These are phyloP conservation scores for Paracyclopina nana DNA, from an alignment of 1,140 invertebrate species.

Conservation along the genomic window DNA sequence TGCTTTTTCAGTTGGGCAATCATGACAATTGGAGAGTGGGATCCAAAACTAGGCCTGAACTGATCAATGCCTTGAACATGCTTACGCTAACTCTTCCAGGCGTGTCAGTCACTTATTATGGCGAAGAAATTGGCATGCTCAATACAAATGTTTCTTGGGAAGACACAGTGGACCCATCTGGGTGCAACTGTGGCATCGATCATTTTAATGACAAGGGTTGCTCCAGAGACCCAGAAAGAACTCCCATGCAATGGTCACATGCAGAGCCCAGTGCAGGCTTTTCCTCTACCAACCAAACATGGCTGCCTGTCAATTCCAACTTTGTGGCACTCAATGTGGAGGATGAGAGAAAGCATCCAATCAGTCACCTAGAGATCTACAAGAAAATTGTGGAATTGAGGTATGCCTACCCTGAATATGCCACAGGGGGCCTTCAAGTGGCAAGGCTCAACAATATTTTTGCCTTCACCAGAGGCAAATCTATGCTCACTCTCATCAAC, in stretches of 20 bases:
- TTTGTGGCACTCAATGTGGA: background rate
- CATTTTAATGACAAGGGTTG: constrained; percentile 25
- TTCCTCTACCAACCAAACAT: background rate
- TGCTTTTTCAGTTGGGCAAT: constrained; percentile 38
- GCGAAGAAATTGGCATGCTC: constrained; percentile 58
- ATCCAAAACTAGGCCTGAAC: constrained; percentile 27
- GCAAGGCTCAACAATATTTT: background rate
- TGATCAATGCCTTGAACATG: constrained; percentile 42
- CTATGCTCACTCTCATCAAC: background rate
- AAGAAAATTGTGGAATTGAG: constrained; percentile 28
- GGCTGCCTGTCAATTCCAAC: background rate
- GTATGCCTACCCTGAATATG: constrained; percentile 19
- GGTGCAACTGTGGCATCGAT: constrained; percentile 30
- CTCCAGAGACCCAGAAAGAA: constrained; percentile 39
- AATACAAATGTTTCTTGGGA: constrained; percentile 19
- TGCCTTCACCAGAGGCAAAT: background rate
- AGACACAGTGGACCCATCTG: constrained; percentile 24
- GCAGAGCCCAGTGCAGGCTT: constrained; percentile 17
- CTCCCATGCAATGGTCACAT: constrained; percentile 49
- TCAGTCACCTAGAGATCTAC: constrained; percentile 21
- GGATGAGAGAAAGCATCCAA: constrained; percentile 25
- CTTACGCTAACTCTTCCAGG: constrained; percentile 45
- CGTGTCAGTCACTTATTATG: constrained; percentile 50
- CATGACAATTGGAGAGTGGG: constrained; percentile 39
- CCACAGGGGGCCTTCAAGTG: too few species aligned